These are phyloP conservation scores for Heteromurus nitidus DNA, from an alignment of 2,888 invertebrate genomes.

Conservation along the genomic window DNA sequence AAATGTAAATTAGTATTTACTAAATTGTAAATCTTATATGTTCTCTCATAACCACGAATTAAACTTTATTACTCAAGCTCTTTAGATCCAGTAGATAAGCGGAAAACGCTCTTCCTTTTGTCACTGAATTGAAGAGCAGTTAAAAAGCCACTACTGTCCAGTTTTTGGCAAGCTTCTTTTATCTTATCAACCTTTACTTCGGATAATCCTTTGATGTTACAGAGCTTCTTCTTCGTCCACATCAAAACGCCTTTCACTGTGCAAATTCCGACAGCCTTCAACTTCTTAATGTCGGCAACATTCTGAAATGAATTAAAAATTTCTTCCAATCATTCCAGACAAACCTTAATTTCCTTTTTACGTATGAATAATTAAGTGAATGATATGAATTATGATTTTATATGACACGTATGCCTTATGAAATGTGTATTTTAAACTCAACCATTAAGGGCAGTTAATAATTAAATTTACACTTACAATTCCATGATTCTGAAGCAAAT, in stretches of 20 bases:
- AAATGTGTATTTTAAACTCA: too few relatives aligned
- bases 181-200: conserved; percentile 87
- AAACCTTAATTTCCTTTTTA: too few relatives aligned
- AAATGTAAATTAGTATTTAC: too few relatives aligned
- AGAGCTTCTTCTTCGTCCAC: conserved; percentile 84
- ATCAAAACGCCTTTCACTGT: conserved; percentile 89
- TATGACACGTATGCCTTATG: too few relatives aligned
- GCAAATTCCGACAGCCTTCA: conserved; percentile 86
- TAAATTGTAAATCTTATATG: too few relatives aligned
- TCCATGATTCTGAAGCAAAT: conserved; percentile 80
- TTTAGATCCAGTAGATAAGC: conserved; percentile 79
- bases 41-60: too few relatives aligned
- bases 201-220: conserved; percentile 85
- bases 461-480: conserved; percentile 76
- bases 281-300: conserved; percentile 85
- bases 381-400: too few relatives aligned
- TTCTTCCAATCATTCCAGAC: neutral
- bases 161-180: conserved; percentile 84
- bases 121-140: conserved; percentile 86
- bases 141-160: conserved; percentile 81
- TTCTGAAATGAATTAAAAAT: conserved; percentile 75
- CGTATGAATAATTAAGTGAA: too few relatives aligned
- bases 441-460: neutral
- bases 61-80: conserved; percentile 88
- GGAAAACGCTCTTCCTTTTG: conserved; percentile 84